These are phyloP conservation scores for Agapornis canus DNA, from an alignment of 2,797 vertebrate species.

Conservation along the genomic window DNA sequence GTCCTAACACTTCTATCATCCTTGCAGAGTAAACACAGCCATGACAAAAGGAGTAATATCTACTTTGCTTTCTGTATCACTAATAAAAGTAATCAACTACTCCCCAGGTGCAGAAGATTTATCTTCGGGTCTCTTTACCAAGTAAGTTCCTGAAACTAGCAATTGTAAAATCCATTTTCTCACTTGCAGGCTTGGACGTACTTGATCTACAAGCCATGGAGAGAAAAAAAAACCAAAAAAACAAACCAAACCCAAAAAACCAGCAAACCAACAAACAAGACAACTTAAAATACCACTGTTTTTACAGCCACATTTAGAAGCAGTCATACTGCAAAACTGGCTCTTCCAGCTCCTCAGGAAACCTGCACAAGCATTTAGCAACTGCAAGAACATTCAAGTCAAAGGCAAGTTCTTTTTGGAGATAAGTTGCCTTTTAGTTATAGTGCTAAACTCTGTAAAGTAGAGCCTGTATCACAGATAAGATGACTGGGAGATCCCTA, in stretches of 20 bases:
- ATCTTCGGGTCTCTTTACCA: not conserved
- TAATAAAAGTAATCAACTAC: not conserved
- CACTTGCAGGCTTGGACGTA: not conserved
- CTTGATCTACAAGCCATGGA: not conserved
- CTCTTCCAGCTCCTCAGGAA: not conserved
- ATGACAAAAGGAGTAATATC: not conserved
- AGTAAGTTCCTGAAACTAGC: not conserved
- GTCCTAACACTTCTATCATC: not conserved
- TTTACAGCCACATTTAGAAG: not conserved
- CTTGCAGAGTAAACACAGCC: not conserved
- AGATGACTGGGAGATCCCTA: not conserved
- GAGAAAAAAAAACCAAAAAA: not conserved
- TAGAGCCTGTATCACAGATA: not conserved
- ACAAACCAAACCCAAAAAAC: not conserved
- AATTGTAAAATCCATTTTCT: not conserved
- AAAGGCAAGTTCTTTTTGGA: not conserved
- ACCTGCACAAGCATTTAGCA: not conserved
- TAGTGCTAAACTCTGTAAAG: not conserved
- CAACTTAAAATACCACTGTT: not conserved
- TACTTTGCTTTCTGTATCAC: not conserved
- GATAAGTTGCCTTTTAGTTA: not conserved
- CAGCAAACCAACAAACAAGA: not conserved
- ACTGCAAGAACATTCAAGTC: constrained; percentile 35
- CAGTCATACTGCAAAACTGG: not conserved
- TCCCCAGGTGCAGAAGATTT: not conserved